These are phyloP conservation scores for Lepidochrysops patricia DNA, from an alignment of 2,888 invertebrate species.

Conservation along the genomic window DNA sequence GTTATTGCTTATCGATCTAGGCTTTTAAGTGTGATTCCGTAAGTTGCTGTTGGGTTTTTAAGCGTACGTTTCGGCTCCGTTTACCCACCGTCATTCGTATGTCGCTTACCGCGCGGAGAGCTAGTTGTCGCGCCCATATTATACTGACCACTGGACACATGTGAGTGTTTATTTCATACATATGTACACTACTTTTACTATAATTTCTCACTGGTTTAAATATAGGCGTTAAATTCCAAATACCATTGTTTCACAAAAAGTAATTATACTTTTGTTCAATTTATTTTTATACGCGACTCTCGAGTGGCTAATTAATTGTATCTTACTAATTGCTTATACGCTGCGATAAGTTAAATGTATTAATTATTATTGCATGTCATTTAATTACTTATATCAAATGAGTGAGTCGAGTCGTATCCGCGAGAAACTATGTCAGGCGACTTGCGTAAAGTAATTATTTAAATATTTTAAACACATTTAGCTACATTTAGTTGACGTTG, in stretches of 20 bases:
- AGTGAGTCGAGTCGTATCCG: neutral
- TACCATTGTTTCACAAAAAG: neutral
- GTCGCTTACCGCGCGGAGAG: conserved; percentile 20
- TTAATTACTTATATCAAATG: neutral
- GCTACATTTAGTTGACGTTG: neutral
- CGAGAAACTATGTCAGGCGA: neutral
- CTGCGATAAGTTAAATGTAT: neutral
- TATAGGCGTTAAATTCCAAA: neutral
- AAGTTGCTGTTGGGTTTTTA: conserved; percentile 16
- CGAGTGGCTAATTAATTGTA: neutral
- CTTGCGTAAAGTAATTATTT: conserved; percentile 7
- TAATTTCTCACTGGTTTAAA: neutral
- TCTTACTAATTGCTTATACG: neutral
- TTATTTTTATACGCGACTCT: neutral
- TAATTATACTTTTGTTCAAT: neutral
- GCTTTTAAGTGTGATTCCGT: conserved; percentile 20
- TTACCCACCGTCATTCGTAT: conserved; percentile 21
- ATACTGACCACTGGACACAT: conserved; percentile 8
- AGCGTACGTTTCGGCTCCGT: conserved; percentile 19
- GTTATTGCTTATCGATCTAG: conserved; percentile 16
- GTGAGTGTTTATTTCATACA: conserved; percentile 3
- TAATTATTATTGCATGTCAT: neutral
- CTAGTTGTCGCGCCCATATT: conserved; percentile 16
- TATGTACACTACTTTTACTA: neutral
- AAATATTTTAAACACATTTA: conserved; percentile 9